Evolutionary conservation across 2,113 vertebrate species (phyloP), one percentile per base, ranked within the genome.

Genomic region (Halcyon senegalensis): DNA sequence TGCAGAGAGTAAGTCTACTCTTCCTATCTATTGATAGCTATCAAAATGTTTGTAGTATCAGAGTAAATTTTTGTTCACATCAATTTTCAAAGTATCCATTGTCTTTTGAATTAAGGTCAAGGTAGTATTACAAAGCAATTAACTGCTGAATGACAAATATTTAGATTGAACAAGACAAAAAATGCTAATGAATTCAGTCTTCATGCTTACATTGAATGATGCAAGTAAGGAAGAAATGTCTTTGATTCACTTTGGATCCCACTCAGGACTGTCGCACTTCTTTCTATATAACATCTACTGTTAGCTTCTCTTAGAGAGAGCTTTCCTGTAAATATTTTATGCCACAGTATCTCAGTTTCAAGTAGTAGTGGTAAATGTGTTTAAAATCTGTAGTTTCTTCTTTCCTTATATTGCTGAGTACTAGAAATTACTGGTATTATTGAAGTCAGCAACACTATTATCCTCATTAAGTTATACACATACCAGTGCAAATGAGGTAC

Each of bases 1-100:
- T 86, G 3, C 59, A 85, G 64, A 48, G 37, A 67, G 63, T 56
- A 83, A 63, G 55, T 91, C 66, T 90, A 43, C 81, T 78, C 87
- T 88, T 89, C 83, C 70, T 46, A 63, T 73, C 96, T 91, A 87
- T 63, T 87, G 60, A 21, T 79, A 56, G 17, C 53, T 84, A 74
- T 79, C 80, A 84, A 60, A 76, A 67, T 72, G n/a, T 85, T 90
- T 94, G 41, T 86, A 70, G 28, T 95, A 85, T 89, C 41, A 84
- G 75, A 80, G 53, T 85, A 76, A 70, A 88, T 55, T 92, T 84
- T 59, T 87, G 66, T 96, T 94, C 70, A 37, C 18, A 48, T 84
- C 53, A 91, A 58, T 86, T 95, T 96, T 95, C 80, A 94, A 89
- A 93, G 58, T 87, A 81, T 84, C 17, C 8, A 91, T 76, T 91